Base-by-base conservation (phyloP, 2,888 invertebrate genomes). In the Cybosia mesomella region DNA sequence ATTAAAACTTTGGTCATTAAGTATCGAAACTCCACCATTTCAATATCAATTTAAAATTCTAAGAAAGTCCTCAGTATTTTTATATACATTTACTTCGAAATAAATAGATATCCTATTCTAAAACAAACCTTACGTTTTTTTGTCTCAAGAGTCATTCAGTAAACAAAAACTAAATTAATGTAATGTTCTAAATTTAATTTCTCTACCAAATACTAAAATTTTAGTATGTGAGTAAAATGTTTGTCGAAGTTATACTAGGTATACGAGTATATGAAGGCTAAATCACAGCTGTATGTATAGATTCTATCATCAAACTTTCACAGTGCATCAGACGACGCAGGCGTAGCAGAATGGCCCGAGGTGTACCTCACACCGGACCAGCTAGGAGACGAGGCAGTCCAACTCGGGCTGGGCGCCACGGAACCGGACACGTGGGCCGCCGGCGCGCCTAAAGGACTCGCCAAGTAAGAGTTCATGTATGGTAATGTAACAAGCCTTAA, bases 381-480 rank as follows among this genome's bases (percentile, higher is more conserved):
- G 85, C 95, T 98, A 59, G 98, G 98, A 61, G 97, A 98, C 7
- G 98, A 99, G 89, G 97, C 98, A 0, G 82, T 91, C 0, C 95
- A 96, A 64, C 93, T 99, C 67, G 98, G 98, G 10, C 95, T 99
- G 57, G 97, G 97, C 9, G 97, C 97, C 55, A 96, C 96, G 28
- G 99, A 99, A 87, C 97, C 98, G 0, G 99, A 99, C 85, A 98
- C 98, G 0, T 99, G 99, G 99, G 98, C 98, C 21, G 97, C 98
- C 0, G 97, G 98, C 24, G 98, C 98, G 62, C 98, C 98, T 28
- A 98, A 98, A 81, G 98, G 98, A 87, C 93, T 97, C 11, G 96
- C 97, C 15, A 95, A 94, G 94, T 96, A 95, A 87, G 97, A 82
- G 36, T 59, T 32, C 18, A 49, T 58, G 1, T 28, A 28, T 4